Evolutionary conservation across 2,888 invertebrate genomes (phyloP), one percentile per base, ranked within the genome.

Genomic region (Chelonus formosanus): DNA sequence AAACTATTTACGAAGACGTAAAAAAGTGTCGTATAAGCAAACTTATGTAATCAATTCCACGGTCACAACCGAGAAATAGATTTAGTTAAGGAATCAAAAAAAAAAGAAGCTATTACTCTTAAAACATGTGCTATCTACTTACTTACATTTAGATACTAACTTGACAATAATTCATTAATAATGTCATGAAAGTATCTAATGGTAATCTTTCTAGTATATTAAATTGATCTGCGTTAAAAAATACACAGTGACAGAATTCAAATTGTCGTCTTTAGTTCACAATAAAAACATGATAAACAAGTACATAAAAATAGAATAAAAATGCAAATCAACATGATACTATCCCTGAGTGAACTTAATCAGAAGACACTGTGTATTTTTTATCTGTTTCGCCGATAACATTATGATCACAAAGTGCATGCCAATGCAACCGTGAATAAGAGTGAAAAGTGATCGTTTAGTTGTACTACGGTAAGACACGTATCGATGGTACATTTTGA

Each of bases 381-480:
- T 67, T 64, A 45, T 20, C 20, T 20, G 20, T 20, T 20, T 20
- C 2, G 20, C 20, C 2, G 20, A 74, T 68, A 73, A 73, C 66
- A 72, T 77, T 78, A 77, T 71, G 72, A 78, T 78, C 76, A 78
- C 78, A 78, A 76, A 73, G 71, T 69, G 77, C 74, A 73, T 70
- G 70, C 71, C 71, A 64, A 65, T 71, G 75, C 73, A 73, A 74
- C 74, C 54, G 54, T 10, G 70, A 71, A 43, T 57, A 43, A 47
- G 45, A 59, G 36, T 40, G 45, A 65, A 55, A 10, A 32, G 44
- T 52, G 32, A 36, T 66, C 50, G 50, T 55, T 55, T 59, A 60
- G 69, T 78, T 78, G 76, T 78, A 80, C 77, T 81, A 81, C 76
- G 78, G 80, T 81, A 79, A 81, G 78, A 82, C 81, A 80, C 79